Evolutionary conservation across 2,888 invertebrate species (phyloP), one percentile per base, ranked within the genome.

Genomic region (Azorinus chamasolen): DNA sequence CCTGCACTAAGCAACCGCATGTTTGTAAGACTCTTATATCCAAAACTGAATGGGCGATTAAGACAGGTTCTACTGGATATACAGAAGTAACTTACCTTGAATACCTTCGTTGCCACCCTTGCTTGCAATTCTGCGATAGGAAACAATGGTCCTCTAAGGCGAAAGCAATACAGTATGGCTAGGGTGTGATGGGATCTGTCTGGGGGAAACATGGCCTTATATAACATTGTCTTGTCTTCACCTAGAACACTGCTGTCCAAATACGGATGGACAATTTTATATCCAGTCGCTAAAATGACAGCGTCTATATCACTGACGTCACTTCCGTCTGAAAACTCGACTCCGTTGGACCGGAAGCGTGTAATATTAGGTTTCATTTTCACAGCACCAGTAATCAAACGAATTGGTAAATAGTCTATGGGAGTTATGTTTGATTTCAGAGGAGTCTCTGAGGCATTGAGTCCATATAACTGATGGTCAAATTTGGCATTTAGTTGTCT

Each of bases 41-140:
- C n/a, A n/a, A n/a, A n/a, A n/a, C n/a, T n/a, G n/a, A n/a, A n/a
- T n/a, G n/a, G n/a, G n/a, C n/a, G n/a, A n/a, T n/a, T n/a, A n/a
- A n/a, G n/a, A n/a, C n/a, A n/a, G n/a, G n/a, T n/a, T n/a, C n/a
- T n/a, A n/a, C n/a, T n/a, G n/a, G n/a, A n/a, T n/a, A n/a, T n/a
- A n/a, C n/a, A n/a, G n/a, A n/a, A n/a, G n/a, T n/a, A n/a, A n/a
- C 75, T 70, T 77, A 87, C 92, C 86, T 88, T 90, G 46, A 93
- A 90, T 2, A 94, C 88, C 45, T 85, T 81, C 0, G 89, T 89
- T 41, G 93, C 94, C 73, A 94, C 89, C 2, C 94, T 88, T 22
- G 92, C 89, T 79, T 94, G 94, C 87, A 94, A 85, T 83, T 94
- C 94, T 4, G 92, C 88, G 0, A 94, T 90, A 0, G 94, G 94